Evolutionary conservation across 2,797 vertebrate genomes (phyloP).

Genomic region (Aselliscus stoliczkanus): DNA sequence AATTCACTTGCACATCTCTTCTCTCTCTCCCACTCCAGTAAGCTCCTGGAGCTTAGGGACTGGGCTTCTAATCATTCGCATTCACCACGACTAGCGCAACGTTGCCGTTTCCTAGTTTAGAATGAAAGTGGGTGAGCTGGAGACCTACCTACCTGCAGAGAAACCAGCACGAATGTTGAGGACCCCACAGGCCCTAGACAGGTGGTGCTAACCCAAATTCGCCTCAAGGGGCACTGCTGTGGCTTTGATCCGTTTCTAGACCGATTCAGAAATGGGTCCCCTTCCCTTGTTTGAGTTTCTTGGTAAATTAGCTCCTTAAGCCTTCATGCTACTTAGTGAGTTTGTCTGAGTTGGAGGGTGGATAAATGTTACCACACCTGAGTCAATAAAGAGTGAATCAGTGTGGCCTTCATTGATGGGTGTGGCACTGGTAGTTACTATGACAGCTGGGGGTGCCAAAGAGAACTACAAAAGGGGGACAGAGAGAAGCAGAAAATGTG

Average conservation of each 20-base stretch:
- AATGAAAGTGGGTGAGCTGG: not conserved
- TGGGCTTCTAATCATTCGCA: not conserved
- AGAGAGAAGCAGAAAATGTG: not conserved
- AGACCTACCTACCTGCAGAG: not conserved
- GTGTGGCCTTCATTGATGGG: not conserved
- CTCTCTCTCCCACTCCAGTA: not conserved
- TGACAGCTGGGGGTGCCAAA: not conserved
- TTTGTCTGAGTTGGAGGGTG: not conserved
- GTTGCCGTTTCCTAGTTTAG: not conserved
- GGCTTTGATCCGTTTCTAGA: not conserved
- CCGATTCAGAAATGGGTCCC: not conserved
- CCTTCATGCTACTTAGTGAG: not conserved
- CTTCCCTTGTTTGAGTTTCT: slow-evolving; percentile 15
- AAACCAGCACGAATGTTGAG: not conserved
- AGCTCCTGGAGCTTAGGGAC: not conserved
- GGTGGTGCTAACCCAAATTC: not conserved
- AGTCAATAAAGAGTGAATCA: slow-evolving; percentile 12
- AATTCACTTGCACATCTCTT: not conserved
- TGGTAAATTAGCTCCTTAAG: slow-evolving; percentile 17
- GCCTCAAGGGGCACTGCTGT: not conserved
- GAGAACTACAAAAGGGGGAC: not conserved
- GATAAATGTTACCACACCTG: not conserved
- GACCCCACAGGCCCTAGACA: not conserved
- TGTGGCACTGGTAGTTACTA: not conserved
- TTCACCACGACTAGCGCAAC: not conserved